Percentiles rank a stretch among this genome's conserved stretches.
Evolutionary conservation across 2,888 invertebrate species (phyloP).

Genomic region (Achlya flavicornis): DNA sequence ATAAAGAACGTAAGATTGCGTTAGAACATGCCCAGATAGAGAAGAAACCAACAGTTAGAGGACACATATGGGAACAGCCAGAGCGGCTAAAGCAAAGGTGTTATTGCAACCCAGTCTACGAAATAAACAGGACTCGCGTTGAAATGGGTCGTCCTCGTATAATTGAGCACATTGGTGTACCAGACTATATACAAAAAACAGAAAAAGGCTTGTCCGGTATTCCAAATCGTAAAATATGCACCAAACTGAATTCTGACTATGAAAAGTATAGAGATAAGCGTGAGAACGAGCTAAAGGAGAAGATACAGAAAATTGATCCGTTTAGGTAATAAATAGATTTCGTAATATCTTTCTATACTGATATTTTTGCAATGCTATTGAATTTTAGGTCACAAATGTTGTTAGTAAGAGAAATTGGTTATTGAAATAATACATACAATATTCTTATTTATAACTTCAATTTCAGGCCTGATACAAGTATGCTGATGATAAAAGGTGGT

Average conservation of each 20-base stretch:
- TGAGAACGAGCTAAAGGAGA: constrained; percentile 51
- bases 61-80: constrained; percentile 61
- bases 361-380: too few relatives aligned
- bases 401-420: too few relatives aligned
- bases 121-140: constrained; percentile 58
- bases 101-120: constrained; percentile 63
- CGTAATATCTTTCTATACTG: background rate
- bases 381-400: too few relatives aligned
- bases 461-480: constrained; percentile 59
- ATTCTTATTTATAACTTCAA: constrained; percentile 14
- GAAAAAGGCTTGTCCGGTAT: constrained; percentile 63
- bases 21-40: constrained; percentile 67
- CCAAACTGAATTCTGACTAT: constrained; percentile 53
- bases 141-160: constrained; percentile 59
- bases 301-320: constrained; percentile 64
- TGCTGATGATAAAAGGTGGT: constrained; percentile 61
- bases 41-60: constrained; percentile 52
- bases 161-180: constrained; percentile 69
- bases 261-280: constrained; percentile 53
- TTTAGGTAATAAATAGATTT: constrained; percentile 49
- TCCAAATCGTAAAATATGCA: constrained; percentile 43
- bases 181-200: constrained; percentile 54
- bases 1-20: constrained; percentile 63
- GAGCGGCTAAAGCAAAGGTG: constrained; percentile 59
- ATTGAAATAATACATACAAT: background rate